Base-by-base conservation (phyloP, 2,888 invertebrate species). In the Lochmaea capreae region DNA sequence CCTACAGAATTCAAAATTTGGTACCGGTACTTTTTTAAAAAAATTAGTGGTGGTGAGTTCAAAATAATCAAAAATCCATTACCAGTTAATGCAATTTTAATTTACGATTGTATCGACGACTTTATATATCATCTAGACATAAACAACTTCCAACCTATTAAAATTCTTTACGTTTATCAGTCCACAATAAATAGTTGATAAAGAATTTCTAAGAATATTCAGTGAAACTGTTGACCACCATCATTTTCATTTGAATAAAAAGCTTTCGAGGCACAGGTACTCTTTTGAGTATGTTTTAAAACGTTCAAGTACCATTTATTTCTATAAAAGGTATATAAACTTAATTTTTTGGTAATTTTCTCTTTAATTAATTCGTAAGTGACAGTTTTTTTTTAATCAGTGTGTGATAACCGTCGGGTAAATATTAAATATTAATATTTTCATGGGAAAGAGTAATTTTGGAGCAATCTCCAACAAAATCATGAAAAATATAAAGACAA, bases 161-260 rank as follows among this genome's bases (percentile, higher is more conserved):
- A 61, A 61, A 61, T 61, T 61, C 33, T 61, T 39, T 2, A n/a
- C 61, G 9, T 61, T 61, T 61, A 61, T 61, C 61, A 39, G 39
- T 39, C 8, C 22, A 39, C 61, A 22, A 61, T 33, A 61, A 61
- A 61, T 61, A 61, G 39, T n/a, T 14, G 61, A 61, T 61, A 26
- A 59, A 14, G 14, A n/a, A 61, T 61, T 61, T 61, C 61, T 33
- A 39, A 61, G 61, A 61, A 61, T 12, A 33, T n/a, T 22, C 6
- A 39, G 12, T 11, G 11, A 5, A 33, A 33, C 26, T 33, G 12
- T 12, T 58, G 26, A 58, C 26, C 22, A 59, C 11, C n/a, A 14
- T 59, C 22, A 22, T 26, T 33, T 33, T 33, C 26, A 11, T 59
- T 26, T 26, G 9, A 22, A 59, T 59, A 59, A 57, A 43, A 59